Conservation (phyloP, 2,888 invertebrate species). For the Phortica magna region DNA sequence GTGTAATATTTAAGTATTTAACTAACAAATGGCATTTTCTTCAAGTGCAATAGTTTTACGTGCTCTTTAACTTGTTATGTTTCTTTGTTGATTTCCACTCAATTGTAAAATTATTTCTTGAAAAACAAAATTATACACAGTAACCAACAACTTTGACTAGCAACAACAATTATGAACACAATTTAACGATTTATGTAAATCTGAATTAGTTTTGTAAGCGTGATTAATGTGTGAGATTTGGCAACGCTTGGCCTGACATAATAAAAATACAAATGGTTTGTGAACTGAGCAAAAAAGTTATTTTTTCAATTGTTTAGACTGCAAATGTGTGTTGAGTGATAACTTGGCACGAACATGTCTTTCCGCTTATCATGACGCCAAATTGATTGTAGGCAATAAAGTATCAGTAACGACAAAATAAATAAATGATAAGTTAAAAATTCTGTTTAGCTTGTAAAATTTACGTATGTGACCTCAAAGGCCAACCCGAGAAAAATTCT, state of each 20-base stretch:
- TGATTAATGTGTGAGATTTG: not conserved
- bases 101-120: not conserved
- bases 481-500: no score
- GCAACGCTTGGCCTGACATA: not conserved
- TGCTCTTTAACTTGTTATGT: not conserved
- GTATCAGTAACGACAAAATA: no score
- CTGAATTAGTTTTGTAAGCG: not conserved
- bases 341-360: no score
- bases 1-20: constrained; percentile 22
- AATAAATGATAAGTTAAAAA: no score
- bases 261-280: not conserved
- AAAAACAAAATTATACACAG: not conserved
- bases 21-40: constrained; percentile 13
- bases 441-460: no score
- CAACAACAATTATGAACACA: not conserved
- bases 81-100: not conserved
- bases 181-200: constrained; percentile 6
- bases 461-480: no score
- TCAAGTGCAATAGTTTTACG: constrained; percentile 17
- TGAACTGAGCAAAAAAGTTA: not conserved
- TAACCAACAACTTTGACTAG: not conserved
- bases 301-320: no score
- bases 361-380: no score
- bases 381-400: no score
- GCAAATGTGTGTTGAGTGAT: no score